These are phyloP conservation scores for Leptura quadrifasciata DNA, from an alignment of 2,888 invertebrate genomes.

Conservation along the genomic window DNA sequence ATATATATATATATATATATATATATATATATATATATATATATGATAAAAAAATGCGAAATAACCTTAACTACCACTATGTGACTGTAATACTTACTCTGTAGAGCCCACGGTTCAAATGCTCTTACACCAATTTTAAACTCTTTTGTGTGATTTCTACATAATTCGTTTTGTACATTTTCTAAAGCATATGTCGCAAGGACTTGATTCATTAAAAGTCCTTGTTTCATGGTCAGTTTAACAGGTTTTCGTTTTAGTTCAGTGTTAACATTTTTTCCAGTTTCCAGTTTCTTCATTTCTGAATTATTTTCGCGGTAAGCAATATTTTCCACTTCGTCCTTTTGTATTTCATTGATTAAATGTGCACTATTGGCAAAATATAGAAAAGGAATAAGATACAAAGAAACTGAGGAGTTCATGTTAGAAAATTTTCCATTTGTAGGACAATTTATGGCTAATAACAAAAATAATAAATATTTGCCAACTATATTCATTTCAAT, in stretches of 20 bases:
- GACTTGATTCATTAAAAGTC: constrained; percentile 67
- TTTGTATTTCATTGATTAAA: background rate
- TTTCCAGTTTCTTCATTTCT: background rate
- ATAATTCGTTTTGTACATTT: constrained; percentile 56
- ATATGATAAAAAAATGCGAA: no score
- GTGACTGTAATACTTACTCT: constrained; percentile 60
- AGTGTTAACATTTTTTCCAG: background rate
- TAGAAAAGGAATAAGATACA: background rate
- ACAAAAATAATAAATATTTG: background rate
- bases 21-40: no score
- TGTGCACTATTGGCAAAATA: background rate
- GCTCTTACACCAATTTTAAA: constrained; percentile 63
- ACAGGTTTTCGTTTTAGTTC: constrained; percentile 48
- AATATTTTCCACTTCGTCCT: background rate
- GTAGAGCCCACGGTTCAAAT: constrained; percentile 69
- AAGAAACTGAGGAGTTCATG: background rate
- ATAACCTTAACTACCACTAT: no score
- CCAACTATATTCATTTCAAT: background rate
- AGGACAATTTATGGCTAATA: background rate
- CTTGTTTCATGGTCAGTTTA: constrained; percentile 65
- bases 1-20: no score
- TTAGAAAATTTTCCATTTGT: background rate
- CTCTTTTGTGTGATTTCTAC: constrained; percentile 64
- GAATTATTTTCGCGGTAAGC: background rate
- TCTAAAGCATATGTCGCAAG: constrained; percentile 62